phyloP scores from a whole-genome alignment of 2,888 invertebrate genomes.

The Ophonus ardosiacus region DNA sequence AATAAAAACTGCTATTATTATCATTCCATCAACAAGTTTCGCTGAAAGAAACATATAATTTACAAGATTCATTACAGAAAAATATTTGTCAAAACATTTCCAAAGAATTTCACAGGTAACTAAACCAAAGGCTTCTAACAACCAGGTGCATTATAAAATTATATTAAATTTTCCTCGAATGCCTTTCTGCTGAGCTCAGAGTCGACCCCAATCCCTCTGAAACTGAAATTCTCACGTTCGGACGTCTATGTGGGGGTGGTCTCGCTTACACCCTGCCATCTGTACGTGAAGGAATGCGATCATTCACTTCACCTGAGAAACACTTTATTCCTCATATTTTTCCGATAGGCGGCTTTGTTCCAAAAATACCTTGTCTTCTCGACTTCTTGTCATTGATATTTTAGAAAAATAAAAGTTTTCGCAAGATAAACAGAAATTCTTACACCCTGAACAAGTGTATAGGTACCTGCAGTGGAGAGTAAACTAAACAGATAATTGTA shows the following conservation, averaged over 20 bases:
- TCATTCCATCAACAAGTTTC: not conserved
- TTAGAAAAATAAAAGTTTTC: conserved; percentile 9
- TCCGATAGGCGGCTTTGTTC: conserved; percentile 13
- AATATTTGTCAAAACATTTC: conserved; percentile 15
- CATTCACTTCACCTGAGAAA: conserved; percentile 9
- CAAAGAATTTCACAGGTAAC: conserved; percentile 38
- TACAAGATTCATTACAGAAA: not conserved
- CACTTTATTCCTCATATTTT: conserved; percentile 38
- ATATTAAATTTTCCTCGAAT: conserved; percentile 41
- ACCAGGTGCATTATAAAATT: conserved; percentile 46
- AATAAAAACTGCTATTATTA: not conserved
- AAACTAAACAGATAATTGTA: not conserved
- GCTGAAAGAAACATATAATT: not conserved
- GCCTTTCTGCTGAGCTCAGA: not conserved
- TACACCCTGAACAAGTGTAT: not conserved
- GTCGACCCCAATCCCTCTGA: conserved; percentile 32
- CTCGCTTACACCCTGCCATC: conserved; percentile 31
- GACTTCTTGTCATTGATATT: conserved; percentile 5
- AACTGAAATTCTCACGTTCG: conserved; percentile 46
- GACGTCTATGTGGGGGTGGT: conserved; percentile 27
- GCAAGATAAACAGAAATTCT: not conserved
- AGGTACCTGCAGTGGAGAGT: not conserved
- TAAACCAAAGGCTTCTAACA: conserved; percentile 5
- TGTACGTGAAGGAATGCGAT: conserved; percentile 55
- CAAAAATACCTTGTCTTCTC: conserved; percentile 28